Evolutionary conservation across 1,140 invertebrate species (phyloP).

Genomic region (Odontomachus brunneus): DNA sequence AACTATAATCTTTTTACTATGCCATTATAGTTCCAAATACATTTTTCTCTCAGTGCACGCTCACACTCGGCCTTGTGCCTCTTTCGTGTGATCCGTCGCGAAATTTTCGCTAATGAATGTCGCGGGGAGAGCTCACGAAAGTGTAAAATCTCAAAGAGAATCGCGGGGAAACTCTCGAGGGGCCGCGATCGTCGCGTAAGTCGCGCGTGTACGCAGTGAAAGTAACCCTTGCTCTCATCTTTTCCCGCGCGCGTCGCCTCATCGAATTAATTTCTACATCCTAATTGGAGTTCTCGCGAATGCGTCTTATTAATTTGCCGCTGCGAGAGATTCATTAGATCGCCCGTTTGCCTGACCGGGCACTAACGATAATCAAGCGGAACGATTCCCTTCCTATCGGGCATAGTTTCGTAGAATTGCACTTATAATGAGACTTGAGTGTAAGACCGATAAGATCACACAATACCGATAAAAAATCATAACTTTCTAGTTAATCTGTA

Average conservation of each 20-base stretch:
- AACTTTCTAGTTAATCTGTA: too few relatives aligned
- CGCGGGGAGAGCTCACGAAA: slow-evolving; percentile 21
- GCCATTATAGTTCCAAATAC: too few relatives aligned
- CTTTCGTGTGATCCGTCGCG: background rate
- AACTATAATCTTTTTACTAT: too few relatives aligned
- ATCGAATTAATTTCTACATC: slow-evolving; percentile 38
- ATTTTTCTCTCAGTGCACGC: too few relatives aligned
- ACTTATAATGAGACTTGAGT: too few relatives aligned
- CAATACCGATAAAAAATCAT: too few relatives aligned
- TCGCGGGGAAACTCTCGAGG: background rate
- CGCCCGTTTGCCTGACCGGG: background rate
- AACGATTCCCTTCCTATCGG: background rate
- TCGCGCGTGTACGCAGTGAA: slow-evolving; percentile 6
- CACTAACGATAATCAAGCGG: background rate
- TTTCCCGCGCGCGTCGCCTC: background rate
- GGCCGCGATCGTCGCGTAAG: too few relatives aligned
- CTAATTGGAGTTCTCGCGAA: slow-evolving; percentile 10
- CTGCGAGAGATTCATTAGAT: slow-evolving; percentile 24
- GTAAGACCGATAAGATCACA: too few relatives aligned
- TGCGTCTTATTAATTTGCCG: slow-evolving; percentile 24
- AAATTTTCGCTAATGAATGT: slow-evolving; percentile 11
- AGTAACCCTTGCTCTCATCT: slow-evolving; percentile 20
- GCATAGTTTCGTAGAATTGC: background rate
- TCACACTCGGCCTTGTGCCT: background rate
- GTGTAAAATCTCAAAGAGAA: slow-evolving; percentile 40